These are phyloP conservation scores for Euzetes globulus DNA, from an alignment of 2,888 invertebrate genomes.

Conservation along the genomic window DNA sequence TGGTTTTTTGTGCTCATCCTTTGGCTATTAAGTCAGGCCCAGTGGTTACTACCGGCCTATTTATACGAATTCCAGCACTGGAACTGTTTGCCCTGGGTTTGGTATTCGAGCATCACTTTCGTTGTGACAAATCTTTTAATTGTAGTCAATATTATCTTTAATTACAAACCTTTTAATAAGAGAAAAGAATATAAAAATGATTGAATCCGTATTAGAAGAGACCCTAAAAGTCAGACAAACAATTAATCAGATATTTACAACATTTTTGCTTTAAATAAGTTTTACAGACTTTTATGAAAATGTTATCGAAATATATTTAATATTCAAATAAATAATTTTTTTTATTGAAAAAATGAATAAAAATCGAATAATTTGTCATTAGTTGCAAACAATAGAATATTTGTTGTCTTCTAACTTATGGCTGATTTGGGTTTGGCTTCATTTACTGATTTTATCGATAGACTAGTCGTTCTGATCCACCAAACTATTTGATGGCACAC, in stretches of 20 bases:
- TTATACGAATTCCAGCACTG: conserved; percentile 77
- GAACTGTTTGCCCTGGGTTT: conserved; percentile 74
- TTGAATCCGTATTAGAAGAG: not conserved
- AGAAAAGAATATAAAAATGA: not conserved
- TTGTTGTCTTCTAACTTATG: too few species aligned
- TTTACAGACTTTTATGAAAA: too few species aligned
- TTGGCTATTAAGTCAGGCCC: conserved; percentile 61
- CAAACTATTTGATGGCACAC: not conserved
- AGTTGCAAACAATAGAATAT: too few species aligned
- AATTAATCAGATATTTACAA: too few species aligned
- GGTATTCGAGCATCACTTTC: conserved; percentile 74
- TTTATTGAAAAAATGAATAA: not conserved
- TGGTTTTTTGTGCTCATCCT: conserved; percentile 52
- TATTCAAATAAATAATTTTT: not conserved
- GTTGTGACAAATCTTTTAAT: conserved; percentile 71
- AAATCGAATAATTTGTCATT: not conserved
- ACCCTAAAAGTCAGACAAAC: too few species aligned
- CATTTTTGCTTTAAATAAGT: too few species aligned
- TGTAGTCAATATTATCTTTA: not conserved
- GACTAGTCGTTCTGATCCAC: not conserved
- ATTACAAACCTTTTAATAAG: not conserved
- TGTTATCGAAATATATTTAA: too few species aligned
- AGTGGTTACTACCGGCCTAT: conserved; percentile 88
- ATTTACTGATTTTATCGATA: not conserved
- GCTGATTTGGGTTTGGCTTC: not conserved